Evolutionary conservation across 2,113 vertebrate genomes (phyloP).

Genomic region (Myiopsitta monachus): DNA sequence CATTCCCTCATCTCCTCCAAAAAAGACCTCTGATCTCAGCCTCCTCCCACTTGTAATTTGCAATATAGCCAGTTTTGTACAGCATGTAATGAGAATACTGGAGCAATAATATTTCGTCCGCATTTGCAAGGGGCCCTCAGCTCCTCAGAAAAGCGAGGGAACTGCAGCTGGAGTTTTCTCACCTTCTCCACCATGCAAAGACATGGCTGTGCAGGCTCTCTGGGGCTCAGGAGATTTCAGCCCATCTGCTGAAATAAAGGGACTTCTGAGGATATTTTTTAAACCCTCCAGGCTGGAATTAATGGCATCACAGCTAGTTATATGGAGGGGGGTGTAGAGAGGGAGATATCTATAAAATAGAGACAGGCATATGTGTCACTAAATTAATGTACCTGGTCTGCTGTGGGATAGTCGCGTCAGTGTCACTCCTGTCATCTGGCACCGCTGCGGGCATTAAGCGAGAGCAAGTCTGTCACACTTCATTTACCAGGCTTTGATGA

Average conservation of each 20-base stretch:
- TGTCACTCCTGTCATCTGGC: conserved; percentile 37
- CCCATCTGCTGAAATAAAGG: conserved; percentile 34
- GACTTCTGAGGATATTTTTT: not conserved
- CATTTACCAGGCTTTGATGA: conserved; percentile 55
- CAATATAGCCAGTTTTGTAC: not conserved
- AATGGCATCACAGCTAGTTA: not conserved
- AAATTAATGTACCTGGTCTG: conserved; percentile 44
- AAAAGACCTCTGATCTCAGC: conserved; percentile 9
- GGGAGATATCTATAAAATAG: not conserved
- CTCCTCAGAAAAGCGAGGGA: not conserved
- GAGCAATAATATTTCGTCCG: conserved; percentile 24
- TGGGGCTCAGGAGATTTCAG: not conserved
- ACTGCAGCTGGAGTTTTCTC: not conserved
- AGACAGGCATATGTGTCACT: conserved; percentile 11
- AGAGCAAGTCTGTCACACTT: conserved; percentile 46
- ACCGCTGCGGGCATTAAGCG: not conserved
- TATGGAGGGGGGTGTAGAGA: not conserved
- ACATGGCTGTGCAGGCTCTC: not conserved
- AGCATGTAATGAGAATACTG: not conserved
- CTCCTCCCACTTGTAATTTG: conserved; percentile 19
- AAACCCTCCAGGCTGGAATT: not conserved
- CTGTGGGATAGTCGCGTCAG: conserved; percentile 32
- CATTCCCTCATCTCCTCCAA: conserved; percentile 17
- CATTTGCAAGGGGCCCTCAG: not conserved
- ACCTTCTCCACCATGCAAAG: not conserved